Evolutionary conservation across 1,140 invertebrate species (phyloP), one percentile per base, ranked within the genome.

Genomic region (Daktulosphaira vitifoliae): DNA sequence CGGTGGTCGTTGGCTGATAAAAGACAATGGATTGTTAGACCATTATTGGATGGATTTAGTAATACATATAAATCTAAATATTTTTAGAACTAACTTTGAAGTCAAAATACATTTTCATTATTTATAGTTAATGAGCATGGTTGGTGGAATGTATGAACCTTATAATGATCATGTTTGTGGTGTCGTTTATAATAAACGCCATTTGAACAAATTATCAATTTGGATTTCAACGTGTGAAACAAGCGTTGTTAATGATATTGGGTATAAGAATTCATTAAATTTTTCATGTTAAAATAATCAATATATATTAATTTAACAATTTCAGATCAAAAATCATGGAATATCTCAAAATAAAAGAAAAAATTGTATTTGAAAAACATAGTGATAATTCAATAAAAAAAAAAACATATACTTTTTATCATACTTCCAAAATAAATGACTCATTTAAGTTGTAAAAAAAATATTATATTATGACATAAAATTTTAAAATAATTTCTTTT

Each of bases 1-100:
- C 75, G 96, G 96, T 42, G 96, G 96, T 44, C 81, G 94, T 70
- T 99, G 96, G 96, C 78, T 98, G 7, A 88, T 98, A 69, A 91
- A 83, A 74, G 81, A 96, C 53, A 88, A 91, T 49, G 92, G 56
- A 20, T 20, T 48, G 18, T 62, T 62, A 46, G 56, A 62, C 20
- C 56, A 62, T 2, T 62, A 46, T 42, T 62, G 56, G 56, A 62
- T 62, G 11, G 56, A 62, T 48, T 26, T 48, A 22, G 56, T 62
- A 62, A 62, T 62, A 3, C n/a, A n/a, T n/a, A n/a, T n/a, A n/a
- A n/a, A n/a, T n/a, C n/a, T n/a, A n/a, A n/a, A n/a, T n/a, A n/a
- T n/a, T n/a, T n/a, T n/a, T 33, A 33, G 11, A 6, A 33, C 29
- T 33, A 33, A 33, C 11, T 33, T 33, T 33, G n/a, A n/a, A n/a